phyloP scores from a whole-genome alignment of 2,888 invertebrate genomes.

The Gnatocerus cornutus region DNA sequence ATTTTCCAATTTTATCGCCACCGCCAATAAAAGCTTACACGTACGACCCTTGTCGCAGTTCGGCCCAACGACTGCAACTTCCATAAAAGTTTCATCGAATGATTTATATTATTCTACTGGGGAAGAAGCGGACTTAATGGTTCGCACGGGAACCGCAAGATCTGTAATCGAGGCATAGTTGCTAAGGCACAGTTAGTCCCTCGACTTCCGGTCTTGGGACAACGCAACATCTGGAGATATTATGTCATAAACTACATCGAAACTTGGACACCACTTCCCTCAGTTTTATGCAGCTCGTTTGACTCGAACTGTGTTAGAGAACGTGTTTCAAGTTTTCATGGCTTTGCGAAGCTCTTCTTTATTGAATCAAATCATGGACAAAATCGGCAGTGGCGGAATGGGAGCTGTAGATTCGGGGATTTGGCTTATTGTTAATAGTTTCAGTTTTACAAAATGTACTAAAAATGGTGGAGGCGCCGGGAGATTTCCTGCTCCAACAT shows the following conservation, averaged over 20 bases:
- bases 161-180: slow-evolving; percentile 30
- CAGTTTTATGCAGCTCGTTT: neutral
- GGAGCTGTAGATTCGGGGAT: no score
- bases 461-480: no score
- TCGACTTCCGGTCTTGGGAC: slow-evolving; percentile 1
- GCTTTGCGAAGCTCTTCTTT: no score
- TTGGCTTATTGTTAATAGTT: no score
- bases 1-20: slow-evolving; percentile 41
- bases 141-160: slow-evolving; percentile 36
- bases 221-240: slow-evolving; percentile 1
- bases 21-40: slow-evolving; percentile 44
- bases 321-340: no score
- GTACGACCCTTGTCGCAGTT: slow-evolving; percentile 45
- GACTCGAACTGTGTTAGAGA: no score
- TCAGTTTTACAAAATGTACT: no score
- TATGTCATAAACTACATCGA: slow-evolving; percentile 1
- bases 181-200: slow-evolving; percentile 3
- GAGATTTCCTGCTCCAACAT: no score
- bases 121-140: slow-evolving; percentile 31
- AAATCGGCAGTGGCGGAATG: no score
- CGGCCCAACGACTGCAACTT: slow-evolving; percentile 42
- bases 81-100: slow-evolving; percentile 48
- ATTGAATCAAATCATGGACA: no score
- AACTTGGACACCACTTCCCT: slow-evolving; percentile 5
- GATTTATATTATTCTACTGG: slow-evolving; percentile 46